Percentiles rank a stretch among this genome's conserved stretches.
phyloP scores from a whole-genome alignment of 2,888 invertebrate genomes.

The Oasisia sp. region DNA sequence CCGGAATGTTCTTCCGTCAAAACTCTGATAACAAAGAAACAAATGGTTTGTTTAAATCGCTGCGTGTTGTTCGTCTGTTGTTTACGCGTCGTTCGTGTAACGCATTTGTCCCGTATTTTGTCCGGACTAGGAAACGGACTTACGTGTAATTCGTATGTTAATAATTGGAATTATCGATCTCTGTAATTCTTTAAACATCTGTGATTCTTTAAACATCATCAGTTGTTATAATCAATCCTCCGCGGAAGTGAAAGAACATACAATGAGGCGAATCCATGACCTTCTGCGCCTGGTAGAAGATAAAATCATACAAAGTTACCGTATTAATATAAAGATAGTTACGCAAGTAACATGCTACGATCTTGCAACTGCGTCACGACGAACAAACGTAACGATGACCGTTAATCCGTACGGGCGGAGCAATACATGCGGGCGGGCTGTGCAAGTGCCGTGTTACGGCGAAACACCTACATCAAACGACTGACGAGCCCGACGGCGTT shows the following conservation, averaged over 20 bases:
- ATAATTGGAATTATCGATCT: no score
- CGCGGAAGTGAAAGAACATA: no score
- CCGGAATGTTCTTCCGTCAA: not conserved
- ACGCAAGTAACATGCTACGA: not conserved
- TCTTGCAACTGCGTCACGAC: not conserved
- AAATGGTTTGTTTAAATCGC: not conserved
- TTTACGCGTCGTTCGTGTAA: not conserved
- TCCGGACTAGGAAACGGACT: not conserved
- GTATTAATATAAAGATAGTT: no score
- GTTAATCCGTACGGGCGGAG: not conserved
- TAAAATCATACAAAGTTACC: no score
- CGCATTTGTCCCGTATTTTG: constrained; percentile 6
- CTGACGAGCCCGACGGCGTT: not conserved
- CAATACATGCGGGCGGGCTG: not conserved
- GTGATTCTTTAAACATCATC: no score
- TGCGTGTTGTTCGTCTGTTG: not conserved
- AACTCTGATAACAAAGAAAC: not conserved
- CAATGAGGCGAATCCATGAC: no score
- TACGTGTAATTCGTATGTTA: not conserved
- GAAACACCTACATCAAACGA: not conserved
- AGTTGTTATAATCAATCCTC: no score
- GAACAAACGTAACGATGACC: not conserved
- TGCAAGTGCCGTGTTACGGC: not conserved
- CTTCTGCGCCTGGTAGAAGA: no score
- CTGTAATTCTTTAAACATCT: no score